Evolutionary conservation across 2,113 vertebrate genomes (phyloP), one percentile per base, ranked within the genome.

Genomic region (Smithornis capensis): DNA sequence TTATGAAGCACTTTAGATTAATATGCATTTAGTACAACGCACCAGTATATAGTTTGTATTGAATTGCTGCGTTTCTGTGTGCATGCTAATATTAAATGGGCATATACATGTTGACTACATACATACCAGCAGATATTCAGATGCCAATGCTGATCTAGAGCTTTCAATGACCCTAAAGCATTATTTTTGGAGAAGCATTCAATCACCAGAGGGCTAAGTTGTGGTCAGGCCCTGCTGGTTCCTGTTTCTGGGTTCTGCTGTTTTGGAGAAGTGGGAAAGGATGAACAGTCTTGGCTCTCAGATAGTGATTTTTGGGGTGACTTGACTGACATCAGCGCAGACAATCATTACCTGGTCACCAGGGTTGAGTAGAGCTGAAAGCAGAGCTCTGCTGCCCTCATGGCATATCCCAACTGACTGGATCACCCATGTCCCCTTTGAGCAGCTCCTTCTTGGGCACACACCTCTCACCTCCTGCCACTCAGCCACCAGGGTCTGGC

Each of bases 341-440:
- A 55, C 70, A 28, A 23, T 14, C 76, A 44, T 53, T 11, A n/a
- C 18, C 22, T 35, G 50, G 49, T 64, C 4, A 0, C 23, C 29
- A 23, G 27, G 35, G 40, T 6, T 55, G 35, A 82, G 35, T 1
- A 1, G 45, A 56, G 59, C 45, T 2, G 1, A 47, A 28, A 62
- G 8, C 6, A 21, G 37, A 78, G 45, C 52, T 86, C 35, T 25
- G 76, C 38, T 3, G 0, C 29, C 25, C 44, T 29, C 4, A 1
- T 1, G 2, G 52, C 3, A 0, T 11, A 63, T 59, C 47, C 62
- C 19, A 12, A 71, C 47, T 47, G 56, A 59, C 0, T 1, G 1
- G 24, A n/a, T 93, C 53, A 40, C 29, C 24, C 45, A 7, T 1
- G 0, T 24, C 6, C 37, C 31, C 23, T 62, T 24, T 28, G 37